Evolutionary conservation across 1,140 invertebrate species (phyloP).

Genomic region (Brachionus asplanchnoidis): DNA sequence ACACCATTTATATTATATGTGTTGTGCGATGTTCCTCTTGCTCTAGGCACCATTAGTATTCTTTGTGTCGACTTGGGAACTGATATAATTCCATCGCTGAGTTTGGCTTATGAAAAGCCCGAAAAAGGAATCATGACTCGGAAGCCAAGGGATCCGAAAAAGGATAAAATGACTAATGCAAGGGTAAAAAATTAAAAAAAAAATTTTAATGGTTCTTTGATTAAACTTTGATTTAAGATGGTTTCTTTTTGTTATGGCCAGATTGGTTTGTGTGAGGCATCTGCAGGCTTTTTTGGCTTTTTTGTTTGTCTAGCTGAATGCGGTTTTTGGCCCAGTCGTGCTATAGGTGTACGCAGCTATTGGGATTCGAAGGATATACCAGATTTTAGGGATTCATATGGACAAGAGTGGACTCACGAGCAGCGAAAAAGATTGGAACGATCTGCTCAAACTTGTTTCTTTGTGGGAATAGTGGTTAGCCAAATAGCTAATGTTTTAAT

Average conservation of each 20-base stretch:
- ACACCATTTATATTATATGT: slow-evolving; percentile 95
- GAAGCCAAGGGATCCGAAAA: slow-evolving; percentile 46
- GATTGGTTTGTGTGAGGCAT: slow-evolving; percentile 49
- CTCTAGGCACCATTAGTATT: slow-evolving; percentile 96
- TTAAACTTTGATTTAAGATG: slow-evolving; percentile 45
- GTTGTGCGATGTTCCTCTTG: slow-evolving; percentile 96
- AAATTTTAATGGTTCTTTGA: not conserved
- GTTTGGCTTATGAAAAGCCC: slow-evolving; percentile 48
- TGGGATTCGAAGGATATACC: slow-evolving; percentile 49
- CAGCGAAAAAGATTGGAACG: slow-evolving; percentile 48
- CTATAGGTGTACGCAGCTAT: slow-evolving; percentile 44
- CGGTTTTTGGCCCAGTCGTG: slow-evolving; percentile 47
- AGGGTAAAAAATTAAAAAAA: slow-evolving; percentile 8
- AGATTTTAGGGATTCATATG: slow-evolving; percentile 47
- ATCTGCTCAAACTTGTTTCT: slow-evolving; percentile 58
- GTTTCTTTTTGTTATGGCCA: slow-evolving; percentile 48
- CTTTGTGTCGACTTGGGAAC: slow-evolving; percentile 99
- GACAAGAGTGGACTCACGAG: slow-evolving; percentile 47
- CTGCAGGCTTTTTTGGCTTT: slow-evolving; percentile 49
- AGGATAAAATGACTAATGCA: slow-evolving; percentile 49
- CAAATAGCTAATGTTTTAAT: slow-evolving; percentile 59
- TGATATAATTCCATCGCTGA: slow-evolving; percentile 88
- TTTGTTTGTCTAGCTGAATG: slow-evolving; percentile 51
- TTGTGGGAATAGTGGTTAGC: slow-evolving; percentile 56
- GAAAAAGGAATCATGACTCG: slow-evolving; percentile 50